Evolutionary conservation across 2,797 vertebrate genomes (phyloP), one percentile per base, ranked within the genome.

Genomic region (Rallus crepitans): DNA sequence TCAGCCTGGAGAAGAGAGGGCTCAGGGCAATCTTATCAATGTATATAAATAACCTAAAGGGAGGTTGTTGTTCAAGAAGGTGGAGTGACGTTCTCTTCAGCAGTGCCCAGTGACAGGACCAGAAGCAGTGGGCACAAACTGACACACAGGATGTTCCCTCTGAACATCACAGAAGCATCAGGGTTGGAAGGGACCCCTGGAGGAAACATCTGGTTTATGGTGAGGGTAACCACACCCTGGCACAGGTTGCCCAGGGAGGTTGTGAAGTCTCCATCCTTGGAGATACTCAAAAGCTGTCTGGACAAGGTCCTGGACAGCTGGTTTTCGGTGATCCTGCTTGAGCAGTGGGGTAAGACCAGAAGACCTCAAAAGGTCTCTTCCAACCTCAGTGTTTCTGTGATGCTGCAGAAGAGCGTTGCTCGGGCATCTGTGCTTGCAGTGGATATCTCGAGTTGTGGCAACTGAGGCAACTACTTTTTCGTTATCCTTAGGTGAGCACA

Each of bases 391-490:
- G 0, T 4, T 85, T 88, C n/a, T 68, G 10, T 72, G 65, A 14
- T 12, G 2, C 28, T 28, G 5, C 30, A 15, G 71, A 91, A 87
- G 19, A 61, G 10, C 8, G 4, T 18, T 40, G 60, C 15, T 56
- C 47, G 35, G 30, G n/a, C 20, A 76, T 57, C 59, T 15, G 8
- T 56, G 45, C 48, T 39, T 68, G 5, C 27, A 16, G 3, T 35
- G 12, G 59, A 5, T 82, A 53, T 27, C 11, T 2, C 2, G 64
- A 79, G 7, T 80, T 56, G 27, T 0, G 0, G 6, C 65, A 60
- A 60, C 68, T 31, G 31, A 57, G 33, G 20, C 33, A 55, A 23
- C 68, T 35, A 33, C 18, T 25, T 89, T 82, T 77, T 59, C 40
- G 31, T 80, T 52, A 35, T 48, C 20, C 10, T 42, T 81, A 21